Base-by-base conservation (phyloP, 1,140 invertebrate genomes). In the Drosophila sulfurigaster region DNA sequence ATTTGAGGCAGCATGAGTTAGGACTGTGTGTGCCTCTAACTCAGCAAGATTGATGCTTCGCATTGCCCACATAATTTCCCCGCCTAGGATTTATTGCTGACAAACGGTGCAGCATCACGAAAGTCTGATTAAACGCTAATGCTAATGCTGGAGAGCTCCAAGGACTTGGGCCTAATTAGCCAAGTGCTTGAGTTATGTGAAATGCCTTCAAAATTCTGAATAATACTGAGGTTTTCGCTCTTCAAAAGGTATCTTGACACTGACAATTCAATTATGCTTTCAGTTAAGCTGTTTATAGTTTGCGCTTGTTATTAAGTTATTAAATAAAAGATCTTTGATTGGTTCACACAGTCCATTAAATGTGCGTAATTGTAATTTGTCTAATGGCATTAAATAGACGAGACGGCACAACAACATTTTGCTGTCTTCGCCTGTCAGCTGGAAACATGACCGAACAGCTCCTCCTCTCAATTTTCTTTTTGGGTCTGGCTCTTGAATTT, bases 21-120 rank as follows among this genome's bases (percentile, higher is more conserved):
- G 45, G 49, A 43, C 35, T 43, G 2, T 2, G 16, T 20, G 3
- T 25, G 30, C 38, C 16, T 16, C 16, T 11, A 56, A 32, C 60
- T 32, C 54, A 13, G 11, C 58, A 79, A 83, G 82, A 85, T 85
- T 81, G 82, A 85, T 85, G 82, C 49, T 54, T 32, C n/a, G 52
- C 62, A 38, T 66, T 68, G 59, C 48, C 75, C 82, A 71, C 75
- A 86, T 72, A 75, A 85, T 78, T 73, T 68, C 0, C 6, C 65
- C 54, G 49, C 48, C 38, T 38, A 45, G 66, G 70, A 86, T 85
- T 85, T 85, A 85, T 85, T 78, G 78, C 78, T 57, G 51, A 69
- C 81, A 73, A 80, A 80, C 64, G 46, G 16, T 43, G 28, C 28
- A 1, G n/a, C 4, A 2, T 6, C n/a, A 38, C 38, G 16, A 48